These are phyloP conservation scores for Drosophila borealis DNA, from an alignment of 2,888 invertebrate genomes.

Conservation along the genomic window DNA sequence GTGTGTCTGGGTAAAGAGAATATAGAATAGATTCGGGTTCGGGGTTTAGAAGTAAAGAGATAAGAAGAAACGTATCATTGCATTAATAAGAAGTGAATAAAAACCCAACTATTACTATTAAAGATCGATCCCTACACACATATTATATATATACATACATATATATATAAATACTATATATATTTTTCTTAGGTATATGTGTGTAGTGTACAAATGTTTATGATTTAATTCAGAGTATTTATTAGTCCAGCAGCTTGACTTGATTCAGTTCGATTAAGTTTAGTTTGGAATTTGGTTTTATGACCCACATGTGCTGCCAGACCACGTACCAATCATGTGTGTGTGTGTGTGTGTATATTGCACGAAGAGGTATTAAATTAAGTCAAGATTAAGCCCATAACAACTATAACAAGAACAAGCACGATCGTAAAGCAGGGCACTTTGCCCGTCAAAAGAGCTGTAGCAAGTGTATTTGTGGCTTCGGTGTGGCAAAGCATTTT, in stretches of 20 bases:
- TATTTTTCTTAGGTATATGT: not conserved
- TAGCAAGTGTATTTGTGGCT: conserved; percentile 24
- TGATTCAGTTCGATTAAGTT: conserved; percentile 5
- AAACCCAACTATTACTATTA: no score
- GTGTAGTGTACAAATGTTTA: not conserved
- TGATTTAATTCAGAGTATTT: conserved; percentile 1
- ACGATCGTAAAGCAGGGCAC: conserved; percentile 21
- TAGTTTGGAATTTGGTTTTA: conserved; percentile 28
- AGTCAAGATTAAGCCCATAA: conserved; percentile 1
- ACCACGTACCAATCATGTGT: not conserved
- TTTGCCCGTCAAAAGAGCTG: not conserved
- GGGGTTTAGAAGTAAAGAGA: no score
- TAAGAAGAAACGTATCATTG: no score
- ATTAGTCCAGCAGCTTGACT: not conserved
- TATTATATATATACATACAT: no score
- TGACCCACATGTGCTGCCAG: conserved; percentile 20
- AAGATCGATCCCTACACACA: no score
- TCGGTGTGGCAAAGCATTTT: not conserved
- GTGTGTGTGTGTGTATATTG: conserved; percentile 18
- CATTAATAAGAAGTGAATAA: no score
- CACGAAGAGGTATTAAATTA: conserved; percentile 29
- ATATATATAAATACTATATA: no score
- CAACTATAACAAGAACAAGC: not conserved
- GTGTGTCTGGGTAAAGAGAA: no score
- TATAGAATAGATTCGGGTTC: no score